A percentile compares a stretch with the other conserved stretches of the same genome.
Conservation (phyloP, 2,888 invertebrate species). For the Drosophila picticornis region DNA sequence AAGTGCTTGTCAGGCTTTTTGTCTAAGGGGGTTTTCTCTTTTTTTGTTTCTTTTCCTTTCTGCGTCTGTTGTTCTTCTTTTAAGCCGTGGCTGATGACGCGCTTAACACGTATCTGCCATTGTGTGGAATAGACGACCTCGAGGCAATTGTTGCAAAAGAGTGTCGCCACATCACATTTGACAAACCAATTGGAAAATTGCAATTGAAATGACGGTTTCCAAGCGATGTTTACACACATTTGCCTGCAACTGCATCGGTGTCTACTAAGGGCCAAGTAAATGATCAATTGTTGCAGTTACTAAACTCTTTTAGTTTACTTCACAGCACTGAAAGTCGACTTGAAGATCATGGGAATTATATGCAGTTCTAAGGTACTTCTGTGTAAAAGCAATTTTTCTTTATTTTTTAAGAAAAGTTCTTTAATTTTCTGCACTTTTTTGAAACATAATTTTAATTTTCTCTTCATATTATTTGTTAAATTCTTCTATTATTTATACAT, state of each 20-base stretch:
- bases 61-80: conserved; percentile 12
- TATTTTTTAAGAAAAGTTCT: background rate
- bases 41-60: conserved; percentile 27
- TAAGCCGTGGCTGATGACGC: conserved; percentile 67
- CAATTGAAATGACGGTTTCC: conserved; percentile 36
- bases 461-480: background rate
- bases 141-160: conserved; percentile 45
- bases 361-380: fast-evolving
- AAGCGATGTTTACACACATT: conserved; percentile 17
- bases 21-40: conserved; percentile 49
- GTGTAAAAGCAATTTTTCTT: background rate
- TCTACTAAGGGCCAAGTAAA: background rate
- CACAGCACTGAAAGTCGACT: background rate
- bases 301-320: background rate
- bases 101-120: conserved; percentile 79
- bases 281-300: conserved; percentile 1
- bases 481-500: background rate
- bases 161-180: conserved; percentile 43
- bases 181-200: conserved; percentile 62
- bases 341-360: background rate
- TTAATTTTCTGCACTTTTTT: background rate
- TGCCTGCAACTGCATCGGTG: background rate
- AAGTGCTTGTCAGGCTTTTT: conserved; percentile 81
- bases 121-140: conserved; percentile 73
- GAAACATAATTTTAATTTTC: background rate